These are phyloP conservation scores for Dolichallabes microphthalmus DNA, from an alignment of 2,113 vertebrate genomes.

Conservation along the genomic window DNA sequence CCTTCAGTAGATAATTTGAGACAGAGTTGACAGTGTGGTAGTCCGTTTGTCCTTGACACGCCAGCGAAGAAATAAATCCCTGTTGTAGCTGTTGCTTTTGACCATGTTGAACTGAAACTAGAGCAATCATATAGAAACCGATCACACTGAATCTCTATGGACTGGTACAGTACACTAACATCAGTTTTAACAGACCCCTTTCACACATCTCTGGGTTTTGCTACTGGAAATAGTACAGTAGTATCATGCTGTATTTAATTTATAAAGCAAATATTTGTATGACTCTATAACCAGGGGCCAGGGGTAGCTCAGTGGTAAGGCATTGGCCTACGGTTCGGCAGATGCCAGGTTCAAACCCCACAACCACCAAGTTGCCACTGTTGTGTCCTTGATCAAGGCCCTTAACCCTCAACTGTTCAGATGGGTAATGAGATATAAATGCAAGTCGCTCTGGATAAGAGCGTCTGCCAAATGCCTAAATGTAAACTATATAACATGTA, in stretches of 20 bases:
- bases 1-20: constrained; percentile 40
- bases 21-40: constrained; percentile 38
- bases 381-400: too few relatives aligned
- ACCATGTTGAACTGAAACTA: constrained; percentile 1
- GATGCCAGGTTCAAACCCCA: too few relatives aligned
- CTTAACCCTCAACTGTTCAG: too few relatives aligned
- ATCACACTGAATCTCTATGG: neutral
- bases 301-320: too few relatives aligned
- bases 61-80: constrained; percentile 35
- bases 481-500: too few relatives aligned
- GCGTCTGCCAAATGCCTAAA: too few relatives aligned
- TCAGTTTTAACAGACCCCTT: neutral
- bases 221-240: neutral
- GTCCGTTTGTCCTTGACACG: constrained; percentile 42
- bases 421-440: too few relatives aligned
- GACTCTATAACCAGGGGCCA: too few relatives aligned
- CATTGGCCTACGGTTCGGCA: too few relatives aligned
- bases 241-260: neutral
- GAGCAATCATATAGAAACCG: neutral
- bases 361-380: too few relatives aligned
- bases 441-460: too few relatives aligned
- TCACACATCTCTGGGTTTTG: neutral
- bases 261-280: neutral
- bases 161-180: neutral
- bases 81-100: constrained; percentile 16